Evolutionary conservation across 1,140 invertebrate genomes (phyloP), one percentile per base, ranked within the genome.

Genomic region (Drosophila erecta): DNA sequence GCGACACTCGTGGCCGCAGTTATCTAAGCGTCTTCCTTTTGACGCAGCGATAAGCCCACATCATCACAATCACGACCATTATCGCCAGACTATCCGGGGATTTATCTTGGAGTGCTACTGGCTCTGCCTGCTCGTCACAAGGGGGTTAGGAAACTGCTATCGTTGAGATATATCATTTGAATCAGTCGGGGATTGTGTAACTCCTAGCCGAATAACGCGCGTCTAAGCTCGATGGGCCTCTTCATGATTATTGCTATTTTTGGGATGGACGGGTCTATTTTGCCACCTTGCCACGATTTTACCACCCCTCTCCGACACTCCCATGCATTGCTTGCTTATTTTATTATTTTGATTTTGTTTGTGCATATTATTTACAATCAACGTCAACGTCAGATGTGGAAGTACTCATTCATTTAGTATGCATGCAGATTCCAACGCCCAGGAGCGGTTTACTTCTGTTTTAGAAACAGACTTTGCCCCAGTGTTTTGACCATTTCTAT

Each of bases 1-100:
- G 81, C 83, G 83, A 40, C 83, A 86, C 70, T 72, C 65, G 60
- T 27, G 47, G 20, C 40, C 40, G 59, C 33, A 81, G 38, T 87
- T 86, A 86, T 87, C 83, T 86, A 86, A 86, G 62, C 69, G 64
- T 50, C 61, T 83, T 61, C 43, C 69, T 47, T 78, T 83, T 86
- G 84, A 69, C 83, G 84, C 84, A 87, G 83, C 65, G 83, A 86
- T 89, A 86, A 86, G 70, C 37, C 11, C 30, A 46, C 22, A 58
- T 47, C 56, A 75, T 78, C 75, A 81, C 44, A 56, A 50, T 50
- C 61, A 65, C 69, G 50, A 60, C 4, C 20, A 57, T 58, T 37
- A 78, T 59, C 54, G 40, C 60, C 57, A 80, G 59, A 79, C 59
- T 59, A 59, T 33, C 65, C 53, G 40, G 65, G 59, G 71, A 79